Percentiles rank a stretch among this genome's conserved stretches.
phyloP scores from a whole-genome alignment of 2,888 invertebrate genomes.

The Campoplex capitator region DNA sequence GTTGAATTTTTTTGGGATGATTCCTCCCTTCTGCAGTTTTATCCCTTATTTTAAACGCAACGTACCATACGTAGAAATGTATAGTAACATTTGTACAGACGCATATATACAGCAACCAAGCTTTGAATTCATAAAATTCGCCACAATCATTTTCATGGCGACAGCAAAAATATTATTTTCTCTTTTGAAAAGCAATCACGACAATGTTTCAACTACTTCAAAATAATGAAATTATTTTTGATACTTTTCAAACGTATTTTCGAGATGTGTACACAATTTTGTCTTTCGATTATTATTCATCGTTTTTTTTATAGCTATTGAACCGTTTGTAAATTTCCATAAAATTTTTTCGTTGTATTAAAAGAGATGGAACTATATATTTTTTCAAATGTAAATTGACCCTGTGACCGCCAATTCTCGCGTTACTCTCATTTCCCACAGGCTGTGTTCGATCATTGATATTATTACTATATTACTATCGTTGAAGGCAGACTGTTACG shows the following conservation, averaged over 20 bases:
- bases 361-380: constrained; percentile 14
- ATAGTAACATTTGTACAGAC: constrained; percentile 26
- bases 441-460: constrained; percentile 43
- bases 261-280: constrained; percentile 14
- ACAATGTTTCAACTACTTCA: background rate
- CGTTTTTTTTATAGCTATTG: constrained; percentile 4
- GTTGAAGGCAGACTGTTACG: constrained; percentile 26
- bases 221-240: constrained; percentile 15
- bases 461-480: constrained; percentile 35
- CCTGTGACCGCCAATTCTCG: background rate
- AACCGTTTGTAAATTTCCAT: background rate
- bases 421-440: constrained; percentile 19
- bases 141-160: background rate
- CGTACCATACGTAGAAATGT: background rate
- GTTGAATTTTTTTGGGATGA: background rate
- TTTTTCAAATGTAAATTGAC: constrained; percentile 17
- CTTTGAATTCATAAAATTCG: background rate
- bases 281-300: background rate
- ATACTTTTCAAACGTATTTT: constrained; percentile 4
- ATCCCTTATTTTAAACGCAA: background rate
- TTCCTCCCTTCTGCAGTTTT: background rate
- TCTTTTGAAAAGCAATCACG: background rate
- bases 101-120: background rate
- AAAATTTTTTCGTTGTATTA: constrained; percentile 1
- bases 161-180: no score